A percentile compares a stretch with the other conserved stretches of the same genome.
These are phyloP conservation scores for Orestias chungarensis DNA, from an alignment of 2,797 vertebrate genomes.

Conservation along the genomic window DNA sequence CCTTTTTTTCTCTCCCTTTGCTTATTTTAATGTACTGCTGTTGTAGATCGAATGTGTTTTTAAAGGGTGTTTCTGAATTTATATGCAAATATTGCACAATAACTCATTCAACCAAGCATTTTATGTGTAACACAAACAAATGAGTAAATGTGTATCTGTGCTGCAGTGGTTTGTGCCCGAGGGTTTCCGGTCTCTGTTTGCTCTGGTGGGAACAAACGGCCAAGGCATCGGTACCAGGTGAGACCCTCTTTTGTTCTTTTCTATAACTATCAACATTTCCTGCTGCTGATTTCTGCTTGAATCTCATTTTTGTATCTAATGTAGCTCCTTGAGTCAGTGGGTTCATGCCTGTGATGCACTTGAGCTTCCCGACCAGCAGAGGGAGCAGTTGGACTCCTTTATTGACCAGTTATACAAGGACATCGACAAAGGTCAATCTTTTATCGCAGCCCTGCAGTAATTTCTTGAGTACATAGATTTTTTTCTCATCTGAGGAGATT, in stretches of 20 bases:
- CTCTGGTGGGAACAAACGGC: constrained; percentile 95
- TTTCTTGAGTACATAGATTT: constrained; percentile 26
- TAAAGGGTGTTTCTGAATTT: background rate
- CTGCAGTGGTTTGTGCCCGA: constrained; percentile 95
- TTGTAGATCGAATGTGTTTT: background rate
- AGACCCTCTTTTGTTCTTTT: background rate
- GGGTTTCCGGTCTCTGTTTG: constrained; percentile 93
- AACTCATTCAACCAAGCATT: background rate
- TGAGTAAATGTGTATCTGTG: constrained; percentile 17
- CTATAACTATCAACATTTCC: background rate
- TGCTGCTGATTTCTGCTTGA: background rate
- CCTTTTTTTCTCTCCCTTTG: background rate
- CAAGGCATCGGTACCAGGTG: constrained; percentile 99
- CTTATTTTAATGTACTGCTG: background rate
- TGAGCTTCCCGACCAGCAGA: constrained; percentile 87
- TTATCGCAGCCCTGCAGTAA: constrained; percentile 49
- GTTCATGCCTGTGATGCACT: constrained; percentile 93
- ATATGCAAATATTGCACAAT: background rate
- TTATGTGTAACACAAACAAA: background rate
- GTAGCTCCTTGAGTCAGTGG: constrained; percentile 96
- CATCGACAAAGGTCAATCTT: constrained; percentile 92
- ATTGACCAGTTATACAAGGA: constrained; percentile 98
- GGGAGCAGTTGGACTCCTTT: constrained; percentile 92
- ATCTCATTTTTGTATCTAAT: background rate
- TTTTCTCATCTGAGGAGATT: constrained; percentile 29